These are phyloP conservation scores for Tholera decimalis DNA, from an alignment of 2,888 invertebrate species.

Conservation along the genomic window DNA sequence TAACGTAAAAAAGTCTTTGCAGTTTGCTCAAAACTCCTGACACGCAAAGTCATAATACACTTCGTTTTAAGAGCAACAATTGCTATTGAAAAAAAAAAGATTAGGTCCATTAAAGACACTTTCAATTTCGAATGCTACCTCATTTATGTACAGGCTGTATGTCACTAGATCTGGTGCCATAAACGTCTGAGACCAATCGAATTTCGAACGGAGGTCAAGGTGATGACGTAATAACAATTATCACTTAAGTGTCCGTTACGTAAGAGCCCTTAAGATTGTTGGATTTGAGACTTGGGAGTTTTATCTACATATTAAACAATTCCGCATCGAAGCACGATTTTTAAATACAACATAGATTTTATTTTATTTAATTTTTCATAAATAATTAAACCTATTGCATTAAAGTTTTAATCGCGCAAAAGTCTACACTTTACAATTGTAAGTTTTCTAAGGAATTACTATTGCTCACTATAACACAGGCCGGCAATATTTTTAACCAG, in stretches of 20 bases:
- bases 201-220: slow-evolving; percentile 47
- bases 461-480: no score
- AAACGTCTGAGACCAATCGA: slow-evolving; percentile 49
- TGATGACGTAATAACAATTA: slow-evolving; percentile 44
- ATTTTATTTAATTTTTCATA: not conserved
- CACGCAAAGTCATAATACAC: slow-evolving; percentile 21
- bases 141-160: slow-evolving; percentile 25
- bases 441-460: not conserved
- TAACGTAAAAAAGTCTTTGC: slow-evolving; percentile 16
- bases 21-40: slow-evolving; percentile 12
- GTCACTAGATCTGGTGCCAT: slow-evolving; percentile 25
- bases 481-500: no score
- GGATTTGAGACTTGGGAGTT: slow-evolving; percentile 1
- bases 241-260: slow-evolving; percentile 21
- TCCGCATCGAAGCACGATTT: not conserved
- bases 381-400: no score
- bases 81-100: slow-evolving; percentile 26
- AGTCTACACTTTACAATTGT: no score
- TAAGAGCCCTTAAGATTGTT: slow-evolving; percentile 32
- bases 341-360: not conserved
- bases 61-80: slow-evolving; percentile 26
- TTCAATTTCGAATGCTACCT: slow-evolving; percentile 42
- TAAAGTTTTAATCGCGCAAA: no score
- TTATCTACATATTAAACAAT: not conserved
- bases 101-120: slow-evolving; percentile 36